These are phyloP conservation scores for Aurelia sp. DNA, from an alignment of 30 jellyfish, hydroid and myxozoan genomes.

Conservation along the genomic window DNA sequence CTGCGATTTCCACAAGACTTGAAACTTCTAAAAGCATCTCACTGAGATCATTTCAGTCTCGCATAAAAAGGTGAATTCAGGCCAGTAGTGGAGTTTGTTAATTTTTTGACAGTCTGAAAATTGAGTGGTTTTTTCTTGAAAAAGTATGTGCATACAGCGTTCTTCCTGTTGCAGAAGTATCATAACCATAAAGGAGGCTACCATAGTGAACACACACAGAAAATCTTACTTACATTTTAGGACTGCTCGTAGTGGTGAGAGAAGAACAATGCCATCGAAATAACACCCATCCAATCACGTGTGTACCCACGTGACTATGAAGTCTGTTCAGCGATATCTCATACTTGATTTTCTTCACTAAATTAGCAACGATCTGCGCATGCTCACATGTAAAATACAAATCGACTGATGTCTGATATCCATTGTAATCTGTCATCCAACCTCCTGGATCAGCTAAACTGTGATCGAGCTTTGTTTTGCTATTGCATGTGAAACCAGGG, in stretches of 20 bases:
- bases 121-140: no score
- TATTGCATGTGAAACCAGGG: constrained; percentile 30
- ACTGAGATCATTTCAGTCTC: no score
- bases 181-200: no score
- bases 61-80: no score
- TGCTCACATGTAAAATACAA: constrained; percentile 43
- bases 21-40: no score
- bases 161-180: no score
- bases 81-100: no score
- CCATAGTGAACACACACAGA: no score
- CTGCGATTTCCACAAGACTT: no score
- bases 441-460: constrained; percentile 52
- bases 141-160: no score
- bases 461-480: constrained; percentile 28
- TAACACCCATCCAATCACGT: constrained; percentile 62
- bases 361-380: constrained; percentile 20
- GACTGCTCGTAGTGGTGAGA: not conserved
- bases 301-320: constrained; percentile 49
- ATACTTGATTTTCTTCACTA: constrained; percentile 38
- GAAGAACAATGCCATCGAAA: constrained; percentile 47
- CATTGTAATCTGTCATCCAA: constrained; percentile 30
- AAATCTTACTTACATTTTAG: not conserved
- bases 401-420: constrained; percentile 50
- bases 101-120: no score
- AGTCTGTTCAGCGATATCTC: constrained; percentile 43